phyloP scores from a whole-genome alignment of 1,140 invertebrate species.

The Palaemon carinicauda region DNA sequence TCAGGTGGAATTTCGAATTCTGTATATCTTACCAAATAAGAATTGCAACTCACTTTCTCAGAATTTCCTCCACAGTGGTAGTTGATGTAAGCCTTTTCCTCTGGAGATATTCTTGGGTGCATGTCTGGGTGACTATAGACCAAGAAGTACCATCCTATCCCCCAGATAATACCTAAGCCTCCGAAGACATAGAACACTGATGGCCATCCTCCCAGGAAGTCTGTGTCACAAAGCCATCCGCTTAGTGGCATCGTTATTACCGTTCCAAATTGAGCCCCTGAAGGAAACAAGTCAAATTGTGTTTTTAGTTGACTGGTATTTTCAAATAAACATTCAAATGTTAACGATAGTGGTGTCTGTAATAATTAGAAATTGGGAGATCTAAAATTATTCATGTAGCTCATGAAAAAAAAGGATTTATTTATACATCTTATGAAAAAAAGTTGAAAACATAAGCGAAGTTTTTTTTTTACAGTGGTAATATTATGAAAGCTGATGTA shows the following conservation, averaged over 20 bases:
- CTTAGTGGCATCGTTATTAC: background rate
- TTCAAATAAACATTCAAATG: conserved; percentile 15
- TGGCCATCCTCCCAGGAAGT: conserved; percentile 73
- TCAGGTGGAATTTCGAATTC: too few relatives aligned
- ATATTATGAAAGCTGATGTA: too few relatives aligned
- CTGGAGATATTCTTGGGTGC: conserved; percentile 83
- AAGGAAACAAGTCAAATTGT: background rate
- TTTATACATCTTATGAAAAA: too few relatives aligned
- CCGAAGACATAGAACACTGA: conserved; percentile 86
- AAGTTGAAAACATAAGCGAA: too few relatives aligned
- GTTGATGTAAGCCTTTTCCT: conserved; percentile 71
- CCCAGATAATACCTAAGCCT: conserved; percentile 80
- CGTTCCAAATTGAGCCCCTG: background rate
- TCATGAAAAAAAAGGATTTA: too few relatives aligned
- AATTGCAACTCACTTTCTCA: background rate
- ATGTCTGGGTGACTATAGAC: conserved; percentile 84
- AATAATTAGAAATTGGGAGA: too few relatives aligned
- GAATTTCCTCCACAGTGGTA: background rate
- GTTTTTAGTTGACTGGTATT: background rate
- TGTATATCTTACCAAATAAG: background rate
- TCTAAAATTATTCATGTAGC: too few relatives aligned
- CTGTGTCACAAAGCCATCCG: background rate
- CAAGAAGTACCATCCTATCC: conserved; percentile 81
- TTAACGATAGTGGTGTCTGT: conserved; percentile 63
- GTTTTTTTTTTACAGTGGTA: too few relatives aligned